Percentiles rank a stretch among this genome's conserved stretches.
Evolutionary conservation across 2,113 vertebrate genomes (phyloP).

Genomic region (Eulacestoma nigropectus): DNA sequence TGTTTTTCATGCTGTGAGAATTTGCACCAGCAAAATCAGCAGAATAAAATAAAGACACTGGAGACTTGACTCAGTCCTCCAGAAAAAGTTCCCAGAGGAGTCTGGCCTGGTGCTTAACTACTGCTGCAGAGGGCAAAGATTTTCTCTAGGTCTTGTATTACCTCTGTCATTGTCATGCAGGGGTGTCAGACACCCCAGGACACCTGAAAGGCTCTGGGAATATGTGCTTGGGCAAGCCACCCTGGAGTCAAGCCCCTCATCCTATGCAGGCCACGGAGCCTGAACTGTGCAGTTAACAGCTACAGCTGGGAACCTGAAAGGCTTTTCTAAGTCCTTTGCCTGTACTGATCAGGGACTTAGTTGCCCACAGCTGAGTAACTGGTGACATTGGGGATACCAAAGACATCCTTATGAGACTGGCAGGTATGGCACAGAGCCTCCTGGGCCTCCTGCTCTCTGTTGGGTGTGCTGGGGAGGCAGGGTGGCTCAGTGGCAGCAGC

Average conservation of each 20-base stretch:
- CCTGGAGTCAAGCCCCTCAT: neutral
- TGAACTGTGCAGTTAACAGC: neutral
- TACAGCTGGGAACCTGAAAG: neutral
- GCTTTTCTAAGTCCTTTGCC: neutral
- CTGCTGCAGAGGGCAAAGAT: neutral
- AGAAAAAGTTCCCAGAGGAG: neutral
- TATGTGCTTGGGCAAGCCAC: neutral
- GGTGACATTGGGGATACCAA: neutral
- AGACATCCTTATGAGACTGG: neutral
- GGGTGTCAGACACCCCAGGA: neutral
- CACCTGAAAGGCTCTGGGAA: neutral
- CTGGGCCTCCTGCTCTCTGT: neutral
- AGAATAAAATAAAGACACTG: neutral
- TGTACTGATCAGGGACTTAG: neutral
- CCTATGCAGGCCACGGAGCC: neutral
- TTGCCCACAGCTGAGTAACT: neutral
- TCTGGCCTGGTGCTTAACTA: neutral
- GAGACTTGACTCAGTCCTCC: neutral
- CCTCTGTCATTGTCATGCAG: neutral
- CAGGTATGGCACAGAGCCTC: neutral
- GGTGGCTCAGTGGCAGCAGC: neutral
- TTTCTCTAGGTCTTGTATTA: neutral
- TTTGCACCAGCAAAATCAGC: neutral
- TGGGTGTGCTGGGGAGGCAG: neutral
- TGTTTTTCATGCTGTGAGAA: neutral